Evolutionary conservation across 2,888 invertebrate species (phyloP).

Genomic region (Agrochola lota): DNA sequence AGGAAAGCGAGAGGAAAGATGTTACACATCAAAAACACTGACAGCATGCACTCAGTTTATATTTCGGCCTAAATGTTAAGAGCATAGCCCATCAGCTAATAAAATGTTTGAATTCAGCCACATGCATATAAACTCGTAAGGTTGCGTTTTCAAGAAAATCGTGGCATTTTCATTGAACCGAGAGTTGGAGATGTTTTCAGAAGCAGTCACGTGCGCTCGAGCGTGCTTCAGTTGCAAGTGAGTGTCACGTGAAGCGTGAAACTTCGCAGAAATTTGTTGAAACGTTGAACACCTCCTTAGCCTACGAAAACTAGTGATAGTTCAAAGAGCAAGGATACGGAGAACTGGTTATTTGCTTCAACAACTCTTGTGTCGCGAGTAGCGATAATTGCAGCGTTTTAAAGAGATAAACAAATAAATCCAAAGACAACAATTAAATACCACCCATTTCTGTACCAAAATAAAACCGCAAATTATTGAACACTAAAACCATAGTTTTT

Average conservation of each 20-base stretch:
- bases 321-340: neutral
- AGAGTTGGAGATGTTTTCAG: neutral
- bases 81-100: too few relatives aligned
- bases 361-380: neutral
- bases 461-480: too few relatives aligned
- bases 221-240: constrained; percentile 28
- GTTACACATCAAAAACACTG: too few relatives aligned
- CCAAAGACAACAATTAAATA: neutral
- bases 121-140: neutral
- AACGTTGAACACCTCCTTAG: constrained; percentile 7
- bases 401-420: neutral
- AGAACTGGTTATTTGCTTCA: neutral
- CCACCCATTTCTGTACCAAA: too few relatives aligned
- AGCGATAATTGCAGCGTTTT: neutral
- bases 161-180: neutral
- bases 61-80: neutral
- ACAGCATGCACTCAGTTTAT: neutral
- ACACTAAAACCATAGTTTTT: too few relatives aligned
- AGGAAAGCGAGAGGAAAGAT: too few relatives aligned
- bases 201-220: constrained; percentile 15
- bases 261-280: constrained; percentile 8
- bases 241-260: constrained; percentile 24
- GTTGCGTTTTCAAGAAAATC: neutral
- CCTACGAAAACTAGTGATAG: neutral
- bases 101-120: neutral